Evolutionary conservation across 2,113 vertebrate species (phyloP).

Genomic region (Turdus rufiventris): DNA sequence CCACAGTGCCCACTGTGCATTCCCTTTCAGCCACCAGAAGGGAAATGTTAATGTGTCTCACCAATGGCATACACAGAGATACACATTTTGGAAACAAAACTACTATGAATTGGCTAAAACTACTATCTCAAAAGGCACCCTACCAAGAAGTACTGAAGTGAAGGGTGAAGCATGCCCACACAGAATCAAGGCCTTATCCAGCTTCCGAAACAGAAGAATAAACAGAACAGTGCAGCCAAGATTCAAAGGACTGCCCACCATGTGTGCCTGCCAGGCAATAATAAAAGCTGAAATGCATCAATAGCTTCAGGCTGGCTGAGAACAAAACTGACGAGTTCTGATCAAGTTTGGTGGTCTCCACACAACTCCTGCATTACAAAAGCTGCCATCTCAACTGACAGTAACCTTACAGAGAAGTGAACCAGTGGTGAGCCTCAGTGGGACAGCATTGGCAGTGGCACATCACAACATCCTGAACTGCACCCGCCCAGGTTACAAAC

Average conservation of each 20-base stretch:
- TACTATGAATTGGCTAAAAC: background rate
- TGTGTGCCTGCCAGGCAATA: background rate
- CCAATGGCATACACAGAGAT: background rate
- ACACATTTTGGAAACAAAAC: background rate
- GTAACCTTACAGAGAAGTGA: background rate
- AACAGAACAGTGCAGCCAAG: background rate
- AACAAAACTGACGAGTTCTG: background rate
- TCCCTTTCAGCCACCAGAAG: background rate
- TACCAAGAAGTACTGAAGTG: background rate
- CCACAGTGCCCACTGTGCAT: background rate
- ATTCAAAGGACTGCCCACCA: background rate
- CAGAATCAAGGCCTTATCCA: background rate
- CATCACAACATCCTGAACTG: background rate
- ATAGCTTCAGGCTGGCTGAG: background rate
- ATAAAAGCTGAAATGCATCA: conserved; percentile 7
- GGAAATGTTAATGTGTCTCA: background rate
- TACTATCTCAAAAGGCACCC: background rate
- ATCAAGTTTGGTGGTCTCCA: background rate
- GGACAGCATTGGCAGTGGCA: rapidly evolving
- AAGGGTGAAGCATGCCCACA: background rate
- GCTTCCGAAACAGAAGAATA: background rate
- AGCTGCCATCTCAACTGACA: background rate
- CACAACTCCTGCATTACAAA: background rate
- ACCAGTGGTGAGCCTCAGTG: background rate
- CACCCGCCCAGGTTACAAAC: background rate